phyloP scores from a whole-genome alignment of 2,113 vertebrate species.

The Uropsilus gracilis region DNA sequence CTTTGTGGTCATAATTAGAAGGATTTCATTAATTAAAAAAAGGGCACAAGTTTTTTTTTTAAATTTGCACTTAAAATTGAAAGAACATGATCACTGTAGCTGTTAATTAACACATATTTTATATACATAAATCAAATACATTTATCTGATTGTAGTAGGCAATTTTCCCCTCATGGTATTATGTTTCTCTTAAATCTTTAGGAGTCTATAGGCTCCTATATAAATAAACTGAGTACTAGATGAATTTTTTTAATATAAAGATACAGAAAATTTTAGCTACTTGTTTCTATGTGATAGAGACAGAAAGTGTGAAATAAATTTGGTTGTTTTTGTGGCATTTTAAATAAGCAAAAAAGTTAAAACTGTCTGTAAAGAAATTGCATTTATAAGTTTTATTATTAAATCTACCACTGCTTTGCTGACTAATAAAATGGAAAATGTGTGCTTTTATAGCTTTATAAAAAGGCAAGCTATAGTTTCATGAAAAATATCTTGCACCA shows the following conservation, averaged over 20 bases:
- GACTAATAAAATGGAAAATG: slow-evolving; percentile 91
- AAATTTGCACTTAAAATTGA: slow-evolving; percentile 62
- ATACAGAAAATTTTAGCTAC: slow-evolving; percentile 73
- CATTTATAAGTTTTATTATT: slow-evolving; percentile 86
- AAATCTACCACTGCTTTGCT: slow-evolving; percentile 86
- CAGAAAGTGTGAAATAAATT: slow-evolving; percentile 77
- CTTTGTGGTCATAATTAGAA: slow-evolving; percentile 69
- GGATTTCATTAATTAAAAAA: slow-evolving; percentile 30
- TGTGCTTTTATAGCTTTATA: slow-evolving; percentile 91
- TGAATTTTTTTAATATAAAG: slow-evolving; percentile 77
- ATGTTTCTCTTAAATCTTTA: slow-evolving; percentile 83
- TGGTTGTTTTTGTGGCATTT: slow-evolving; percentile 77
- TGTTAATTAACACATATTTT: slow-evolving; percentile 66
- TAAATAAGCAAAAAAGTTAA: slow-evolving; percentile 81
- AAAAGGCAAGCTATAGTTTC: slow-evolving; percentile 88
- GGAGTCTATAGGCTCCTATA: slow-evolving; percentile 71
- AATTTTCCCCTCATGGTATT: slow-evolving; percentile 74
- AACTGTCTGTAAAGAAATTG: slow-evolving; percentile 85
- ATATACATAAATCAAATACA: slow-evolving; percentile 76
- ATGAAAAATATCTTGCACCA: slow-evolving; percentile 90
- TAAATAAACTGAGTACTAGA: slow-evolving; percentile 69
- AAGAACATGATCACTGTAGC: slow-evolving; percentile 70
- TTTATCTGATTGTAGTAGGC: slow-evolving; percentile 77
- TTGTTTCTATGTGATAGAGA: slow-evolving; percentile 75
- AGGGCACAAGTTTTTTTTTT: not conserved